Percentiles rank a stretch among this genome's conserved stretches.
Conservation (phyloP, 2,797 vertebrate species). For the Mus spretus region DNA sequence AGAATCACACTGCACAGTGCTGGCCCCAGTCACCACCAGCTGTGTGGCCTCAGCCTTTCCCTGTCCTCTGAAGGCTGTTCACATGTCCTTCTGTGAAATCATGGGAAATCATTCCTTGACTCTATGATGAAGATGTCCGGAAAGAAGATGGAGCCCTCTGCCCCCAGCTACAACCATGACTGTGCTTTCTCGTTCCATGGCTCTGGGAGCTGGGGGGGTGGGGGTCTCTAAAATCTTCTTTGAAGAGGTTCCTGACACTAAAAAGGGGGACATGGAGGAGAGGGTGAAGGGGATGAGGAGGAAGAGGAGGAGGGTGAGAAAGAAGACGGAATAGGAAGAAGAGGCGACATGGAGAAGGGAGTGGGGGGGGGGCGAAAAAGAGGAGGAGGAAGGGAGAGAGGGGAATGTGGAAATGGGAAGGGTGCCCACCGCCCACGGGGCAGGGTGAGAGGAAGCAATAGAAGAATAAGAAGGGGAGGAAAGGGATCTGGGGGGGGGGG, state of each 20-base stretch:
- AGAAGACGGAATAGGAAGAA: too few species aligned
- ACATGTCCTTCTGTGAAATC: not conserved
- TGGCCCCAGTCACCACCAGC: not conserved
- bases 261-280: not conserved
- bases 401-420: too few species aligned
- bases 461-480: not conserved
- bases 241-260: not conserved
- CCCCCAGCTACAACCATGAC: not conserved
- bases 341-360: not conserved
- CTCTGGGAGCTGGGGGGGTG: too few species aligned
- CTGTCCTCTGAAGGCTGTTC: not conserved
- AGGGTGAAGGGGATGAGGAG: not conserved
- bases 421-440: too few species aligned
- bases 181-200: not conserved
- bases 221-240: not conserved
- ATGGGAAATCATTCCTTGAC: not conserved
- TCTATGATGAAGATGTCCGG: not conserved
- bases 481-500: fast-evolving
- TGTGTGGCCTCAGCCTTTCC: not conserved
- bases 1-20: not conserved
- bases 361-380: too few species aligned
- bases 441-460: too few species aligned
- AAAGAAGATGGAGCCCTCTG: not conserved
- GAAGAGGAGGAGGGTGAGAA: not conserved
- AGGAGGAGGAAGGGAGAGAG: not conserved